Evolutionary conservation across 2,113 vertebrate species (phyloP).

Genomic region (Epinephelus cyanopodus): DNA sequence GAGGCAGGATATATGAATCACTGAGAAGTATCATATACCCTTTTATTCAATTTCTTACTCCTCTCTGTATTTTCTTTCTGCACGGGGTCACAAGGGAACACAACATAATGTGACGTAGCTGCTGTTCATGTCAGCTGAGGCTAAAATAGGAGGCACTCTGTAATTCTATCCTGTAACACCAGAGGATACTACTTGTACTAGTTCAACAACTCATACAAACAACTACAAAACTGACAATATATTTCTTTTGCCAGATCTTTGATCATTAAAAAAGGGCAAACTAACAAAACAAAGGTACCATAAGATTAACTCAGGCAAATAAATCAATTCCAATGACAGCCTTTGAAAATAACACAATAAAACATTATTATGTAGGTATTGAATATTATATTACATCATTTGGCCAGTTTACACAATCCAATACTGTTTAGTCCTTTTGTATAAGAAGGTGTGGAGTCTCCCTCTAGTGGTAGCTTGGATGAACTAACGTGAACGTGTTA

Average conservation of each 20-base stretch:
- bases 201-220: not conserved
- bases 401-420: not conserved
- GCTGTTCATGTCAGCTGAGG: not conserved
- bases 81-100: too few relatives aligned
- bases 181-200: not conserved
- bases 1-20: not conserved
- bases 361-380: not conserved
- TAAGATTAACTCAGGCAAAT: not conserved
- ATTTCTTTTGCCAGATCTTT: not conserved
- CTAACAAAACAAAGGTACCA: not conserved
- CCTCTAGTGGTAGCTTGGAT: conserved; percentile 40
- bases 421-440: not conserved
- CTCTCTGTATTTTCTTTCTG: not conserved
- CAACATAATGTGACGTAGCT: not conserved
- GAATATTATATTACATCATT: not conserved
- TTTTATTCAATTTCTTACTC: not conserved
- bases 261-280: not conserved
- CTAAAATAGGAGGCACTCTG: conserved; percentile 8
- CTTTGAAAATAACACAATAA: not conserved
- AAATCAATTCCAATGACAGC: not conserved
- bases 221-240: not conserved
- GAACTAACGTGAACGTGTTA: conserved; percentile 62
- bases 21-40: too few relatives aligned
- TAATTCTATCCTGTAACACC: conserved; percentile 16
- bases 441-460: conserved; percentile 8